These are phyloP conservation scores for Ginglymostoma cirratum DNA, from an alignment of 2,113 vertebrate species.

Conservation along the genomic window DNA sequence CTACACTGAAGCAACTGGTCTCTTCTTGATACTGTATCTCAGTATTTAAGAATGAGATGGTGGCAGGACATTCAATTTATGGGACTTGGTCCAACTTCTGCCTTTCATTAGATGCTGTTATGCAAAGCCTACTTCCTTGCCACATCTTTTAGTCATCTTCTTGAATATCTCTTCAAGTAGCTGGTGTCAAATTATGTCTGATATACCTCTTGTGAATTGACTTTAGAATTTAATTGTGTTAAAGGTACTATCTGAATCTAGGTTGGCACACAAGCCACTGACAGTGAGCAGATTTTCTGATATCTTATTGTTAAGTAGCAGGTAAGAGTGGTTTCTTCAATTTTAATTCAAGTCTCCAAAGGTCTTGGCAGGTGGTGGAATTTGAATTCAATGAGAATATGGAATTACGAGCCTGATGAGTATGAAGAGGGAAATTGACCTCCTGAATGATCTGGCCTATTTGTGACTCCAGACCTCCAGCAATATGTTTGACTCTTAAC, in stretches of 20 bases:
- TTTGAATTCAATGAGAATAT: no score
- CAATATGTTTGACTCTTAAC: no score
- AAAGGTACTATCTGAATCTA: neutral
- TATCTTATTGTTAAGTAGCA: neutral
- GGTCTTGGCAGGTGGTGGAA: neutral
- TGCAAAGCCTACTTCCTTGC: neutral
- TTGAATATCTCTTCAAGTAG: neutral
- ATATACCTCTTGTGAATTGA: neutral
- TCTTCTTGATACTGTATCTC: neutral
- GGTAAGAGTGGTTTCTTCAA: neutral
- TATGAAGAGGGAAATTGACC: no score
- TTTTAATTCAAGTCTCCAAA: neutral
- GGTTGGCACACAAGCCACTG: neutral
- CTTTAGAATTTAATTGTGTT: neutral
- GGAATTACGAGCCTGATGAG: no score
- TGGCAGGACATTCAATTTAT: neutral
- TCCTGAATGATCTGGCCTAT: no score
- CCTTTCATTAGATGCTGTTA: neutral
- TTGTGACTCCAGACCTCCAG: no score
- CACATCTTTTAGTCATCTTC: neutral
- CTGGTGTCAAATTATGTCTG: neutral
- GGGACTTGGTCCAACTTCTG: neutral
- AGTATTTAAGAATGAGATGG: neutral
- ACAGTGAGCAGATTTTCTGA: neutral
- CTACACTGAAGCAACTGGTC: neutral